A percentile compares a stretch with the other conserved stretches of the same genome.
Conservation (phyloP, 2,113 vertebrate genomes). For the Ursus arctos region DNA sequence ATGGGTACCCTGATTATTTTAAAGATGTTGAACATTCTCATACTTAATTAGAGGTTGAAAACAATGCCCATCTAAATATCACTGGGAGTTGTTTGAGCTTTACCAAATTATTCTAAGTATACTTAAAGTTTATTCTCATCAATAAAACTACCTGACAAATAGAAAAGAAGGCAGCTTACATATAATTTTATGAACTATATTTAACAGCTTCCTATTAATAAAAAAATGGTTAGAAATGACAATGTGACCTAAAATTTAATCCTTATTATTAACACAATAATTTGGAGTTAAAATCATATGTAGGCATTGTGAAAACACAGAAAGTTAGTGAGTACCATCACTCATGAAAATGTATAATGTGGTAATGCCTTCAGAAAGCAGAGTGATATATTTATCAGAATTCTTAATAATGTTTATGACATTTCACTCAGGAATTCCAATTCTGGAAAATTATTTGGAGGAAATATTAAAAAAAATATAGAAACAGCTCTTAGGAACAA, state of each 20-base stretch:
- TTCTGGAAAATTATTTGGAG: neutral
- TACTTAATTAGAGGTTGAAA: constrained; percentile 3
- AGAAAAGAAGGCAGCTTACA: neutral
- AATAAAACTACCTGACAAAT: neutral
- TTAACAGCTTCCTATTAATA: neutral
- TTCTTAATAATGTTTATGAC: neutral
- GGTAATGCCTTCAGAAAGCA: neutral
- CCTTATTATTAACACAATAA: neutral
- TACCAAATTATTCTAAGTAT: neutral
- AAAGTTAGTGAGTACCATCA: neutral
- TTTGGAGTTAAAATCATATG: neutral
- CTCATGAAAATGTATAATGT: neutral
- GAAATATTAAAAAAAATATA: neutral
- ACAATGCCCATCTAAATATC: neutral
- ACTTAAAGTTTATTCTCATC: neutral
- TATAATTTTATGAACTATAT: neutral
- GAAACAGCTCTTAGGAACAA: neutral
- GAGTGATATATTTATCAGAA: neutral
- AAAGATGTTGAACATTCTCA: neutral
- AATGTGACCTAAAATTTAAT: neutral
- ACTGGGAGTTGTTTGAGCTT: neutral
- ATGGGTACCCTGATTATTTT: neutral
- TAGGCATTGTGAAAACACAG: neutral
- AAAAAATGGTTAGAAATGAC: neutral
- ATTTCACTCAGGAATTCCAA: neutral